These are phyloP conservation scores for Myiotriccus ornatus DNA, from an alignment of 2,797 vertebrate genomes.

Conservation along the genomic window DNA sequence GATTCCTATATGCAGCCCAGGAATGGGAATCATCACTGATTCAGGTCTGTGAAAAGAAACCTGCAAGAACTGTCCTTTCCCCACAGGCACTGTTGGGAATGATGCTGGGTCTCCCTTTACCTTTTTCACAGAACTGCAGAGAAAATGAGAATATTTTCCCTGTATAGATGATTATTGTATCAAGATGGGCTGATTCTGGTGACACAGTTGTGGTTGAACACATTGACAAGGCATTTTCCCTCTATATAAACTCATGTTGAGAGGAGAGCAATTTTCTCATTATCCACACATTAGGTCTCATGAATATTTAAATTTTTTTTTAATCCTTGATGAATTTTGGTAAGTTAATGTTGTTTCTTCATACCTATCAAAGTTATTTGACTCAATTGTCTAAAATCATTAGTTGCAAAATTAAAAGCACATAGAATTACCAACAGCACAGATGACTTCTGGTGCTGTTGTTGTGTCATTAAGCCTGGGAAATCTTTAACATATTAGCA, in stretches of 20 bases:
- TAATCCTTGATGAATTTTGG: background rate
- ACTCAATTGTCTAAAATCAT: background rate
- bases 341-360: background rate
- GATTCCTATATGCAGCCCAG: background rate
- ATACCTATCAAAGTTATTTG: background rate
- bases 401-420: constrained; percentile 37
- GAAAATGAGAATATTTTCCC: background rate
- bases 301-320: background rate
- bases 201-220: background rate
- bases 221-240: background rate
- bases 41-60: background rate
- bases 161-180: background rate
- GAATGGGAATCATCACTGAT: background rate
- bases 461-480: background rate
- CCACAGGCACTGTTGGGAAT: background rate
- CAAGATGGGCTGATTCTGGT: background rate
- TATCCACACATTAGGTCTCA: background rate
- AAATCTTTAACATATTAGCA: background rate
- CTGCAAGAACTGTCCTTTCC: background rate
- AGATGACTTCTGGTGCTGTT: background rate
- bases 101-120: background rate
- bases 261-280: background rate
- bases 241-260: background rate
- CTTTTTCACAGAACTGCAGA: background rate
- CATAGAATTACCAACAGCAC: background rate